Conservation (phyloP, 2,797 vertebrate genomes). For the Pipistrellus pipistrellus region DNA sequence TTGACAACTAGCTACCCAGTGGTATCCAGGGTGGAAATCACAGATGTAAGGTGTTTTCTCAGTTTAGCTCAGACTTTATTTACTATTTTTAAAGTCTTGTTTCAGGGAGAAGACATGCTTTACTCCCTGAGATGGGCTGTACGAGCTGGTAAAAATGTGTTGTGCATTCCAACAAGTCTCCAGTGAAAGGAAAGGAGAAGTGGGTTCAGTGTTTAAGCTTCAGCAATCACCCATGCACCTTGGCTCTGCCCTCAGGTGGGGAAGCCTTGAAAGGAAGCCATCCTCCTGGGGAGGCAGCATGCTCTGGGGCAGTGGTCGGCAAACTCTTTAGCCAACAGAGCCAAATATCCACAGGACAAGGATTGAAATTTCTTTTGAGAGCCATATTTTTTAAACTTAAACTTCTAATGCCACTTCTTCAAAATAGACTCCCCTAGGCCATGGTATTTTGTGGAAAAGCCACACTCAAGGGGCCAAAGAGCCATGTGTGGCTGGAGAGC, state of each 20-base stretch:
- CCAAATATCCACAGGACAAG: too few relatives aligned
- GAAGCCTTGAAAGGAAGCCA: slow-evolving; percentile 83
- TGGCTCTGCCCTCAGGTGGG: slow-evolving; percentile 76
- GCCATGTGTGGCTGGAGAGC: too few relatives aligned
- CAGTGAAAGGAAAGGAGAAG: slow-evolving; percentile 69
- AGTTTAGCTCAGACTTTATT: slow-evolving; percentile 19
- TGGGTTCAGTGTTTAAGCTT: slow-evolving; percentile 75
- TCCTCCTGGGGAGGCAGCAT: slow-evolving; percentile 80
- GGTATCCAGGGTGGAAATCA: neutral
- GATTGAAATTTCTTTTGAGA: too few relatives aligned
- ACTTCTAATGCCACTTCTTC: too few relatives aligned
- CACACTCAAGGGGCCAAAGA: too few relatives aligned
- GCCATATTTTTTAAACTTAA: too few relatives aligned
- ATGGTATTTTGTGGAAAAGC: too few relatives aligned
- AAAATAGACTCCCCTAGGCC: too few relatives aligned
- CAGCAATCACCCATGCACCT: slow-evolving; percentile 84
- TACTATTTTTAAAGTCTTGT: neutral
- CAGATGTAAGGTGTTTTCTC: neutral
- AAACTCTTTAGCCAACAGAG: too few relatives aligned
- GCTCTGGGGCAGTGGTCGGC: slow-evolving; percentile 67
- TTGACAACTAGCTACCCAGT: neutral
- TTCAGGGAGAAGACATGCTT: neutral
- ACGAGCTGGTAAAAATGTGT: neutral
- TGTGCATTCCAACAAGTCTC: slow-evolving; percentile 32
- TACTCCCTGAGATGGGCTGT: neutral